Conservation (phyloP, 2,888 invertebrate species). For the Pseudolycoriella hygida region DNA sequence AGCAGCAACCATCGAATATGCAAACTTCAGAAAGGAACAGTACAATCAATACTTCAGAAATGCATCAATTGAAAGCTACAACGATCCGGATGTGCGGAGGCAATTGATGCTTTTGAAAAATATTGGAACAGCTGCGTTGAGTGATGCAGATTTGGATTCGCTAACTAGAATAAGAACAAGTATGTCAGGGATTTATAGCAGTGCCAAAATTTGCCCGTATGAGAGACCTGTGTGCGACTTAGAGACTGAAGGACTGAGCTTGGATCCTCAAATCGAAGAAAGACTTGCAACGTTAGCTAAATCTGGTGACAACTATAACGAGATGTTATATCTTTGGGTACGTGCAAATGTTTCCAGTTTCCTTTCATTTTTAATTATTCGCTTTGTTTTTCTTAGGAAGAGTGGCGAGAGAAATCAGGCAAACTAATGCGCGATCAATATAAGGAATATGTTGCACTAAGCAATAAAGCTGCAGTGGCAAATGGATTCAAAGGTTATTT, state of each 20-base stretch:
- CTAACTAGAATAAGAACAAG: neutral
- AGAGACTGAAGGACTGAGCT: neutral
- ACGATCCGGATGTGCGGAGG: neutral
- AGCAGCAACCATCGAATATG: neutral
- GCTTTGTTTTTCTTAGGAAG: conserved; percentile 12
- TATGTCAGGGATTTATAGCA: neutral
- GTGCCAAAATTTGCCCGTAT: neutral
- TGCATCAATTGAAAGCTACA: neutral
- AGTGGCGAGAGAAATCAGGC: conserved; percentile 35
- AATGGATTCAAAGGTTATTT: conserved; percentile 31
- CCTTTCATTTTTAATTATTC: no score
- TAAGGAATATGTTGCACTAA: conserved; percentile 30
- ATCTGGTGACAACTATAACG: conserved; percentile 16
- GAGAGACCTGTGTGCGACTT: neutral
- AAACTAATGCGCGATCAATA: conserved; percentile 30
- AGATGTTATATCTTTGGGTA: conserved; percentile 29
- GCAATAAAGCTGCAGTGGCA: conserved; percentile 31
- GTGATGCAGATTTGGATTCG: neutral
- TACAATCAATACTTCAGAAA: neutral
- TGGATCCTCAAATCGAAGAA: conserved; percentile 9
- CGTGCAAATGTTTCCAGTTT: no score
- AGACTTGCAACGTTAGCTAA: conserved; percentile 14
- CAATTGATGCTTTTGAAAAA: neutral
- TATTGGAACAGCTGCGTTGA: neutral
- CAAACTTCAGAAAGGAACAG: neutral